Conservation (phyloP, 2,797 vertebrate species). For the Scolopax rusticola region DNA sequence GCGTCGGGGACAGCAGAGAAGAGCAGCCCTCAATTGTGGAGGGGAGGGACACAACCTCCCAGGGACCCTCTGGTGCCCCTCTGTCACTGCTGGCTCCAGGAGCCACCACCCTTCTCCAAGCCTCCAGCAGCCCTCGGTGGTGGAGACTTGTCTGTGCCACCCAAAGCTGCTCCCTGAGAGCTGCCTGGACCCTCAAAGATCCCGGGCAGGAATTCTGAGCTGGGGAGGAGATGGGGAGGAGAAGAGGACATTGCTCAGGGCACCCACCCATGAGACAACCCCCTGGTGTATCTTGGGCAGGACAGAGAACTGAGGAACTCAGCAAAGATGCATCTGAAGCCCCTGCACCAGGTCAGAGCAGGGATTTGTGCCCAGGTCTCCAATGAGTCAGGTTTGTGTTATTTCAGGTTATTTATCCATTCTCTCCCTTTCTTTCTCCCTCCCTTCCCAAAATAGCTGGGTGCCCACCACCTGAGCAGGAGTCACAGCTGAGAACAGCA, state of each 20-base stretch:
- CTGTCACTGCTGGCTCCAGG: background rate
- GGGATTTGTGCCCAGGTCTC: background rate
- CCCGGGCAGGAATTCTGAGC: background rate
- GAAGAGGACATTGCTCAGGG: background rate
- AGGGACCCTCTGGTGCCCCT: background rate
- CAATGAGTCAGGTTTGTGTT: background rate
- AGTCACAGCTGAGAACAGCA: background rate
- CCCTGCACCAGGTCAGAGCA: background rate
- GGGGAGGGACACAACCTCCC: rapidly evolving
- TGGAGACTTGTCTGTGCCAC: background rate
- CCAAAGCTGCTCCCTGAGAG: background rate
- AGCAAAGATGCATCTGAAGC: background rate
- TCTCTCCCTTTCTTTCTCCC: background rate
- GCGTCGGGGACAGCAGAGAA: rapidly evolving
- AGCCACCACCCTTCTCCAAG: background rate
- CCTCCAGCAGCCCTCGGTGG: rapidly evolving
- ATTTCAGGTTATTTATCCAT: background rate
- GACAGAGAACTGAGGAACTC: background rate
- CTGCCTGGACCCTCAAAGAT: background rate
- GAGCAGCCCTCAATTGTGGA: background rate
- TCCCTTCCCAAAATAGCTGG: background rate
- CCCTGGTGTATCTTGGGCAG: background rate
- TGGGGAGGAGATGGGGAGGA: background rate
- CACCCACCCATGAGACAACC: background rate
- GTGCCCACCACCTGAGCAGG: background rate